Evolutionary conservation across 2,888 invertebrate genomes (phyloP).

Genomic region (Lamproptera curius): DNA sequence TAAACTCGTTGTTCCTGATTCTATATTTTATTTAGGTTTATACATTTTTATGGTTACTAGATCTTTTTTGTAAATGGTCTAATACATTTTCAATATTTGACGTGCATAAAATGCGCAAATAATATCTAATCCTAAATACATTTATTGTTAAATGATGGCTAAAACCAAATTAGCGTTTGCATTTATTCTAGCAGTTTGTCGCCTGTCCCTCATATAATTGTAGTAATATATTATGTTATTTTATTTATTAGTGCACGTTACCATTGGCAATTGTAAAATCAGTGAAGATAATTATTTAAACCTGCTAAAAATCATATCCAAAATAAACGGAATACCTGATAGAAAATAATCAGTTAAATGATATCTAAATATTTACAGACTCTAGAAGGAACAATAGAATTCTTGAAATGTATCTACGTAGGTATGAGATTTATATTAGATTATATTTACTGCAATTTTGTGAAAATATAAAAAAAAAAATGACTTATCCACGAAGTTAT

Average conservation of each 20-base stretch:
- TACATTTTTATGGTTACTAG: no score
- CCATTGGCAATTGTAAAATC: no score
- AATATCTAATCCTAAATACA: slow-evolving; percentile 10
- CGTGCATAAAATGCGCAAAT: slow-evolving; percentile 36
- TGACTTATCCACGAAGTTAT: slow-evolving; percentile 60
- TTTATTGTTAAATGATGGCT: slow-evolving; percentile 4
- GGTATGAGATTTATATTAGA: slow-evolving; percentile 58
- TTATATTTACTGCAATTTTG: slow-evolving; percentile 66
- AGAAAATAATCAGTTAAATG: slow-evolving; percentile 48
- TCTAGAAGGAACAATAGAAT: slow-evolving; percentile 48
- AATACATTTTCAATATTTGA: no score
- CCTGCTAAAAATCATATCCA: slow-evolving; percentile 60
- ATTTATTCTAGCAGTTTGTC: slow-evolving; percentile 10
- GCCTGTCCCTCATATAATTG: not conserved
- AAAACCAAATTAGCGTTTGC: slow-evolving; percentile 4
- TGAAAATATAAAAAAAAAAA: slow-evolving; percentile 71
- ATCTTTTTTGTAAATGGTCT: no score
- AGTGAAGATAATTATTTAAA: slow-evolving; percentile 23
- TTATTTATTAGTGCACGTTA: not conserved
- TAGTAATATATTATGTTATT: slow-evolving; percentile 7
- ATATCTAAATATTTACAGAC: slow-evolving; percentile 59
- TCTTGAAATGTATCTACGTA: slow-evolving; percentile 48
- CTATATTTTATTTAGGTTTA: no score
- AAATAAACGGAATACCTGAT: slow-evolving; percentile 69
- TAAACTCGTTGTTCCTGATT: no score